phyloP scores from a whole-genome alignment of 2,797 vertebrate genomes.

The Micrastur ruficollis region DNA sequence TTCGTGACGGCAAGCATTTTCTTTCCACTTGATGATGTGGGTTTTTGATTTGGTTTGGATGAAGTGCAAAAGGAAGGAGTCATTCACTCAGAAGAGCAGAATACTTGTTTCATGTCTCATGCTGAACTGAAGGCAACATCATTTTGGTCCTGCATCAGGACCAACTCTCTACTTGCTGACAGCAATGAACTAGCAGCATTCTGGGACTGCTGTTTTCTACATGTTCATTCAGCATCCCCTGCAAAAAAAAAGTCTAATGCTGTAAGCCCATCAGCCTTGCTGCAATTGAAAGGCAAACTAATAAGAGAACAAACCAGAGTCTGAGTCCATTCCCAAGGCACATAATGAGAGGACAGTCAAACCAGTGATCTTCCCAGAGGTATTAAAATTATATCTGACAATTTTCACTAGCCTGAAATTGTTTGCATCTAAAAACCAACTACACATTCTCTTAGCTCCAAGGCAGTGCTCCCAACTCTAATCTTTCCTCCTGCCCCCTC shows the following conservation, averaged over 20 bases:
- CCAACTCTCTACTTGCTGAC: not conserved
- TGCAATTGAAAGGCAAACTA: not conserved
- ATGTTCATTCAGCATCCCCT: not conserved
- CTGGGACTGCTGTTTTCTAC: not conserved
- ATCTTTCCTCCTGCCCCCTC: not conserved
- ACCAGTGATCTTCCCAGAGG: not conserved
- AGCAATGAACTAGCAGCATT: not conserved
- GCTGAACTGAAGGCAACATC: not conserved
- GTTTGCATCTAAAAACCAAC: not conserved
- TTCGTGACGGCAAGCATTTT: conserved; percentile 8
- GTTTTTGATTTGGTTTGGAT: conserved; percentile 20
- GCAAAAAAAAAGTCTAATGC: not conserved
- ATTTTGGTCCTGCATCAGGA: not conserved
- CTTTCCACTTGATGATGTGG: not conserved
- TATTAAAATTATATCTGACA: not conserved
- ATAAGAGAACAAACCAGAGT: not conserved
- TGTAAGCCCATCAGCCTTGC: not conserved
- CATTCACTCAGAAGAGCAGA: not conserved
- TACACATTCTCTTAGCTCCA: not conserved
- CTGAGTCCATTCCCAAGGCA: not conserved
- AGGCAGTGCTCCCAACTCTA: not conserved
- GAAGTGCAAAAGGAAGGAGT: not conserved
- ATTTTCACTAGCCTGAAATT: not conserved
- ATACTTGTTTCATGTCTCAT: not conserved
- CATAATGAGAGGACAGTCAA: not conserved